phyloP scores from a whole-genome alignment of 2,888 invertebrate species.

The Eupithecia exiguata region DNA sequence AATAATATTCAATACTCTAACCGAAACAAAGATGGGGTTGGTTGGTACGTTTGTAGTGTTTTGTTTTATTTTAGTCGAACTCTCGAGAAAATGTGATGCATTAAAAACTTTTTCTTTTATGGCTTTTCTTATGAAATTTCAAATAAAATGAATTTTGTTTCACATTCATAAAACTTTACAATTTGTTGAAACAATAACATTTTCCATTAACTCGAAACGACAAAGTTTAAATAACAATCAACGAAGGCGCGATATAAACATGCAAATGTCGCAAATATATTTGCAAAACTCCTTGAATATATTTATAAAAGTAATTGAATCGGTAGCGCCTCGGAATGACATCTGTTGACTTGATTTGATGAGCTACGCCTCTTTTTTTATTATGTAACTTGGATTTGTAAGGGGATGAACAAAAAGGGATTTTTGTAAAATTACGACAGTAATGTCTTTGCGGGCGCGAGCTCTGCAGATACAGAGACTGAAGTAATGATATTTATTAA shows the following conservation, averaged over 20 bases:
- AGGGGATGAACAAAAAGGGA: slow-evolving; percentile 21
- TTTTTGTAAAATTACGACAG: slow-evolving; percentile 12
- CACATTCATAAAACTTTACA: background rate
- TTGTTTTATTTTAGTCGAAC: too few species aligned
- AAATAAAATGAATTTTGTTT: background rate
- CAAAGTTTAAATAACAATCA: slow-evolving; percentile 46
- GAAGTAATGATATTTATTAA: background rate
- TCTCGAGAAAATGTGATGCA: background rate
- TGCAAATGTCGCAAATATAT: slow-evolving; percentile 61
- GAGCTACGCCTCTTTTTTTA: slow-evolving; percentile 51
- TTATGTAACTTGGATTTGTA: slow-evolving; percentile 47
- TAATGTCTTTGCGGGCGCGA: background rate
- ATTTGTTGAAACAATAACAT: slow-evolving; percentile 4
- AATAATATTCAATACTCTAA: too few species aligned
- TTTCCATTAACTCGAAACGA: slow-evolving; percentile 19
- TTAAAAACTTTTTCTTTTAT: background rate
- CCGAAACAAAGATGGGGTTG: too few species aligned
- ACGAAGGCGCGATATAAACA: slow-evolving; percentile 63
- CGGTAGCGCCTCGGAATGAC: slow-evolving; percentile 63
- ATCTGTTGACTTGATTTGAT: slow-evolving; percentile 73
- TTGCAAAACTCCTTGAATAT: slow-evolving; percentile 16
- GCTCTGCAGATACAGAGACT: background rate
- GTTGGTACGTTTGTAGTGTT: too few species aligned
- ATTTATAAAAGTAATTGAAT: slow-evolving; percentile 80
- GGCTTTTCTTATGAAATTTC: background rate